Conservation (phyloP, 2,113 vertebrate species). For the Semnornis frantzii region DNA sequence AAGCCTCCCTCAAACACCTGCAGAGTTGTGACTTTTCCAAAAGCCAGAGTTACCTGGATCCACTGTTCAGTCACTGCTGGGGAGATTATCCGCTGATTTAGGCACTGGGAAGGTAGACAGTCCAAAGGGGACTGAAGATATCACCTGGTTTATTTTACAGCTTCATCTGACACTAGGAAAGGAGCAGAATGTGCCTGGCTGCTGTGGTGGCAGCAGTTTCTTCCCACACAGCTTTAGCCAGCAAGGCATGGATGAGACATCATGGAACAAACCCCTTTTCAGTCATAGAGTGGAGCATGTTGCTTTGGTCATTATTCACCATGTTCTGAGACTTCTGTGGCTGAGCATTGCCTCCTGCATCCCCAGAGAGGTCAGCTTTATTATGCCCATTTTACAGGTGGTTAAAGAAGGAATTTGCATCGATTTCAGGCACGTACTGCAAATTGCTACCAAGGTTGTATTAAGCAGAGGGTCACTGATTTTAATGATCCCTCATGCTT, state of each 20-base stretch:
- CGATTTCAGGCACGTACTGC: background rate
- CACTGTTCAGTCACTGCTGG: background rate
- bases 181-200: background rate
- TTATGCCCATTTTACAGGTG: background rate
- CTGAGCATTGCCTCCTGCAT: background rate
- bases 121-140: background rate
- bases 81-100: background rate
- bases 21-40: background rate
- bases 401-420: background rate
- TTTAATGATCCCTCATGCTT: accelerated
- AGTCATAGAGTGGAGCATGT: background rate
- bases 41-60: background rate
- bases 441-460: background rate
- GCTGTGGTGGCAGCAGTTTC: background rate
- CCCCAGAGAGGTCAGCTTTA: background rate
- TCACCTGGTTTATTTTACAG: background rate
- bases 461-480: background rate
- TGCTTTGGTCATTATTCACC: background rate
- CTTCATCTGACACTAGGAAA: background rate
- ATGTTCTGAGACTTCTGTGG: background rate
- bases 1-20: background rate
- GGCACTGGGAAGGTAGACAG: background rate
- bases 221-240: background rate
- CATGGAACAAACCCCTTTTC: background rate
- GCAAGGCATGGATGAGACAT: background rate